These are phyloP conservation scores for Artibeus jamaicensis DNA, from an alignment of 2,797 vertebrate genomes.

Conservation along the genomic window DNA sequence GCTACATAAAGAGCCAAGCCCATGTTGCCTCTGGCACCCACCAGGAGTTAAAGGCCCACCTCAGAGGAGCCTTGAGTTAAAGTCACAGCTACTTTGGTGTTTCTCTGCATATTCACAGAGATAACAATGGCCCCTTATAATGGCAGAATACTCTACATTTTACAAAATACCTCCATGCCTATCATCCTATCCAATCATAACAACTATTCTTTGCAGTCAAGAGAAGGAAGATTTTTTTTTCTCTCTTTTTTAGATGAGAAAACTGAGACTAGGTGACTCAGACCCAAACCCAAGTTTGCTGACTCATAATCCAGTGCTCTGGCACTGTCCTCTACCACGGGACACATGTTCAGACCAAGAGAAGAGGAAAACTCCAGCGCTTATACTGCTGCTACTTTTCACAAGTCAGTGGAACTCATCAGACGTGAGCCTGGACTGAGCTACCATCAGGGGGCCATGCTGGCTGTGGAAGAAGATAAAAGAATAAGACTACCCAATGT, in stretches of 20 bases:
- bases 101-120: constrained; percentile 1
- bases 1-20: constrained; percentile 63
- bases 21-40: constrained; percentile 47
- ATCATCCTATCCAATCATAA: neutral
- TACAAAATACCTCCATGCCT: neutral
- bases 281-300: neutral
- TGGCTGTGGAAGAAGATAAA: neutral
- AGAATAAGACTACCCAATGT: neutral
- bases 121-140: neutral
- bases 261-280: neutral
- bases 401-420: neutral
- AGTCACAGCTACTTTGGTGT: neutral
- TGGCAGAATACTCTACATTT: neutral
- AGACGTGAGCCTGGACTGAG: neutral
- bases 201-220: neutral
- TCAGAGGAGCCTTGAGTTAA: neutral
- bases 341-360: neutral
- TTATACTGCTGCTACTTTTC: neutral
- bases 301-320: neutral
- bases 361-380: neutral
- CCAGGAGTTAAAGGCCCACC: neutral
- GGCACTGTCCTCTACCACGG: accelerated
- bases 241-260: neutral
- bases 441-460: neutral
- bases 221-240: neutral